A percentile compares a stretch with the other conserved stretches of the same genome.
These are phyloP conservation scores for Oreochromis niloticus DNA, from an alignment of 2,113 vertebrate species.

Conservation along the genomic window DNA sequence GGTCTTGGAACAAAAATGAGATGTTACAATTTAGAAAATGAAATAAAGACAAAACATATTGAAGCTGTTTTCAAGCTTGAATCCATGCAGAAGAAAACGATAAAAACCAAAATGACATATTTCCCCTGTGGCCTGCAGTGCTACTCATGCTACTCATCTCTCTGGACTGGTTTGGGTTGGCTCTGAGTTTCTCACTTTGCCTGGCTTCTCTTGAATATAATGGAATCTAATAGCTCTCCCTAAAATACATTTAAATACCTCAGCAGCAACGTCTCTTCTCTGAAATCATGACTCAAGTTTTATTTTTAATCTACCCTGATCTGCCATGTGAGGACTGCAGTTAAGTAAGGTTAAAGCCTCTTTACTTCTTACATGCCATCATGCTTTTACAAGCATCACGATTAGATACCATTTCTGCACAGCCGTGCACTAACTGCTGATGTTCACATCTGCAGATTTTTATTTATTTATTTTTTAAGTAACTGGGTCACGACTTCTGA, in stretches of 20 bases:
- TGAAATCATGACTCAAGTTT: background rate
- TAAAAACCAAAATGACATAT: rapidly evolving
- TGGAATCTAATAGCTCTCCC: background rate
- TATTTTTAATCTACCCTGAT: background rate
- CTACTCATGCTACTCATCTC: background rate
- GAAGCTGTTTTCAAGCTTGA: background rate
- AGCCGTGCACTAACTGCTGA: background rate
- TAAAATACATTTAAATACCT: background rate
- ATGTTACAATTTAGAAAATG: background rate
- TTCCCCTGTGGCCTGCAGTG: background rate
- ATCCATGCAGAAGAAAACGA: rapidly evolving
- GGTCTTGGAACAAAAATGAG: background rate
- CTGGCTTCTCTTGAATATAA: background rate
- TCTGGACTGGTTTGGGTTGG: background rate
- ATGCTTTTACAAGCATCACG: background rate
- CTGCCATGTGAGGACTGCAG: background rate
- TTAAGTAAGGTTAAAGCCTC: background rate
- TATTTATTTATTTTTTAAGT: background rate
- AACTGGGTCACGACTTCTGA: background rate
- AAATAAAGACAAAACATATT: background rate
- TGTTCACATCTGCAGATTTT: background rate
- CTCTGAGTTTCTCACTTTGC: background rate
- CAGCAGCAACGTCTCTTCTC: background rate
- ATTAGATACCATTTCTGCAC: background rate
- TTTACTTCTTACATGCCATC: background rate